Evolutionary conservation across 2,888 invertebrate species (phyloP).

Genomic region (Acrocyrtus sp.): DNA sequence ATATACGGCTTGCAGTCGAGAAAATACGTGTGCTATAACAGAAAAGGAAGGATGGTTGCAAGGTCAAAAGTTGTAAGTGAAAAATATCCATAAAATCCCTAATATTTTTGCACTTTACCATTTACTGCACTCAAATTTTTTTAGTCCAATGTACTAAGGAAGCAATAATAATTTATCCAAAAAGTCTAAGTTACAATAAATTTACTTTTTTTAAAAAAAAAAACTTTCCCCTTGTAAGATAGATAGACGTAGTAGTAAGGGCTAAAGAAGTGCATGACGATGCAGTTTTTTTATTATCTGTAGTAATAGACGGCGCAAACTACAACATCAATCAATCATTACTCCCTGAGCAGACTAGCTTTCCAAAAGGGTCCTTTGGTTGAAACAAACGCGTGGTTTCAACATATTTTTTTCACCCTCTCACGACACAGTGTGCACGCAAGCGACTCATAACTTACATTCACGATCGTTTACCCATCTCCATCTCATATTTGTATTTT

Average conservation of each 20-base stretch:
- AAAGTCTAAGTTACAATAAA: too few relatives aligned
- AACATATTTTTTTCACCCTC: neutral
- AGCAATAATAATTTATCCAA: neutral
- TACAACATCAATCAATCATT: too few relatives aligned
- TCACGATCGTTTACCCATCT: neutral
- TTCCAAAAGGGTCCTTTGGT: neutral
- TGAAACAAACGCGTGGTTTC: neutral
- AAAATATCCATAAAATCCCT: neutral
- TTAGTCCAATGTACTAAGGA: neutral
- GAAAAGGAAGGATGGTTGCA: slow-evolving; percentile 57
- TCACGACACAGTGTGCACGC: neutral
- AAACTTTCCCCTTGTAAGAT: too few relatives aligned
- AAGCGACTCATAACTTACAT: neutral
- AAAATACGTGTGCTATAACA: slow-evolving; percentile 62
- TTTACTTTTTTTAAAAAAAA: too few relatives aligned
- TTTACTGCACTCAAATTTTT: neutral
- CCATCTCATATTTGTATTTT: neutral
- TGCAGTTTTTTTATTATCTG: too few relatives aligned
- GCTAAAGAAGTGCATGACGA: too few relatives aligned
- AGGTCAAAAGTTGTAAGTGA: slow-evolving; percentile 52
- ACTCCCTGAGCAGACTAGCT: too few relatives aligned
- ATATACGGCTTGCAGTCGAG: slow-evolving; percentile 55
- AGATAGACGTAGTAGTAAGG: too few relatives aligned
- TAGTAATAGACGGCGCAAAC: too few relatives aligned
- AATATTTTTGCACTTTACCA: neutral